A percentile compares a stretch with the other conserved stretches of the same genome.
These are phyloP conservation scores for Nycteola revayana DNA, from an alignment of 2,888 invertebrate genomes.

Conservation along the genomic window DNA sequence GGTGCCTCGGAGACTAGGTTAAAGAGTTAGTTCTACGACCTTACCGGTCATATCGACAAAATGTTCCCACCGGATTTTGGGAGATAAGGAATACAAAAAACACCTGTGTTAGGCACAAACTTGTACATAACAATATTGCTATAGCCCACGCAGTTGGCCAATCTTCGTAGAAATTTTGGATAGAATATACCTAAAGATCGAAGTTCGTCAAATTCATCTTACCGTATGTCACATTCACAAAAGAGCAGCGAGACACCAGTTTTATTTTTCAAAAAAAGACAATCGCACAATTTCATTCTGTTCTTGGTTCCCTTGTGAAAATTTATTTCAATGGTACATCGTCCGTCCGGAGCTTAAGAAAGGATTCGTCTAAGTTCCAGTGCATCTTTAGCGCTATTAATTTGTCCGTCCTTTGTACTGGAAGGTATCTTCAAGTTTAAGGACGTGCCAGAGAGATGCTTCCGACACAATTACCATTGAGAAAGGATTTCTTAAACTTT, in stretches of 20 bases:
- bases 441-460: slow-evolving; percentile 37
- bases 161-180: too few relatives aligned
- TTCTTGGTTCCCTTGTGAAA: slow-evolving; percentile 54
- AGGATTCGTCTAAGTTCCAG: slow-evolving; percentile 40
- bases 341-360: slow-evolving; percentile 45
- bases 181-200: too few relatives aligned
- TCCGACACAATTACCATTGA: slow-evolving; percentile 38
- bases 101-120: too few relatives aligned
- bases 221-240: slow-evolving; percentile 41
- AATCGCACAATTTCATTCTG: slow-evolving; percentile 55
- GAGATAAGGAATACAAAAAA: too few relatives aligned
- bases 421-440: slow-evolving; percentile 33
- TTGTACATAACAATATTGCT: too few relatives aligned
- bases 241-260: slow-evolving; percentile 60
- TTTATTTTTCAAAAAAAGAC: slow-evolving; percentile 55
- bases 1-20: too few relatives aligned
- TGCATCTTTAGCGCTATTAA: slow-evolving; percentile 48
- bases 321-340: slow-evolving; percentile 57
- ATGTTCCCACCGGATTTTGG: too few relatives aligned
- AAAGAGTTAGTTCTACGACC: too few relatives aligned
- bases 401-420: slow-evolving; percentile 42
- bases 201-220: slow-evolving; percentile 3
- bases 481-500: slow-evolving; percentile 37
- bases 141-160: too few relatives aligned
- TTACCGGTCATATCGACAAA: too few relatives aligned